Conservation (phyloP, 2,113 vertebrate species). For the Catharus bicknelli region DNA sequence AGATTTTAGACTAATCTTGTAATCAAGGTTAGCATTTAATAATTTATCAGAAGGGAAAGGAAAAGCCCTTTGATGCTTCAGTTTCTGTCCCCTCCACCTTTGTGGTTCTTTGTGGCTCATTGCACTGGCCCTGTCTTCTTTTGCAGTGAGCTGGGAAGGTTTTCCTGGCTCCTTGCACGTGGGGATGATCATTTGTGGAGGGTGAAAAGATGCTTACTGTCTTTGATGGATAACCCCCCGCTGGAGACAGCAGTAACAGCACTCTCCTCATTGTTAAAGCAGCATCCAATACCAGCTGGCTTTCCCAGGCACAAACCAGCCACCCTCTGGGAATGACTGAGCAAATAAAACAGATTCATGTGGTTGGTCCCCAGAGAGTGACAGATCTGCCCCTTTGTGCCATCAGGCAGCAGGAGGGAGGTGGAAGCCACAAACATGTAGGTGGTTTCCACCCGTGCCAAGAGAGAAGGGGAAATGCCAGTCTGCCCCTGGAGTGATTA, state of each 20-base stretch:
- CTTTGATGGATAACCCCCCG: neutral
- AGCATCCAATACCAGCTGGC: neutral
- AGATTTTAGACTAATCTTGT: neutral
- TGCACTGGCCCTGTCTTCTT: neutral
- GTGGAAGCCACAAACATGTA: neutral
- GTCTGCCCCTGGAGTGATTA: slow-evolving; percentile 18
- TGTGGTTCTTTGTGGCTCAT: neutral
- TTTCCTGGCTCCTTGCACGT: rapidly evolving
- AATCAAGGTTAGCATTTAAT: neutral
- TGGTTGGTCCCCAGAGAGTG: neutral
- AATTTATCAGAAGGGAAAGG: neutral
- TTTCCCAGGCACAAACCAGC: neutral
- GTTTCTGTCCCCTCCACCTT: neutral
- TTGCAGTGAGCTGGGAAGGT: neutral
- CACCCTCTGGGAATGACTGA: neutral
- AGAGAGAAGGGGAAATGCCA: slow-evolving; percentile 44
- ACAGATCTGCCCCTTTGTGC: neutral
- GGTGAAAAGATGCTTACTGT: neutral
- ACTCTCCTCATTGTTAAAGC: neutral
- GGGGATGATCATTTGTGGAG: neutral
- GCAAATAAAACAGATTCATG: neutral
- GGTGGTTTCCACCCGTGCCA: slow-evolving; percentile 18
- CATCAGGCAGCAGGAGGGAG: neutral
- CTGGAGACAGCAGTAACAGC: neutral
- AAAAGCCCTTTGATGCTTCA: neutral